Base-by-base conservation (phyloP, 37 sponge, comb jelly and placozoan species). In the Diacarnus erythraeanus region DNA sequence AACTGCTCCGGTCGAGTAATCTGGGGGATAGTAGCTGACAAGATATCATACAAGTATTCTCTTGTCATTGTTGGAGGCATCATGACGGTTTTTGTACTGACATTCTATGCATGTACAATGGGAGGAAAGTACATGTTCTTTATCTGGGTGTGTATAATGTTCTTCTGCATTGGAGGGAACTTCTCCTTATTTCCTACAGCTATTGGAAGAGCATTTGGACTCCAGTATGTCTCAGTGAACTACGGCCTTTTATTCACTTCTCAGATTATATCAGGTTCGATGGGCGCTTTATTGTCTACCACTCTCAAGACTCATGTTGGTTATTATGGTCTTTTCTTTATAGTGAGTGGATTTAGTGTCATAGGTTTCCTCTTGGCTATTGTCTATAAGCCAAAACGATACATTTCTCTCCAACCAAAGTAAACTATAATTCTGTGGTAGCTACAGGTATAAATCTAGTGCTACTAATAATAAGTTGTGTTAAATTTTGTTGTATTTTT, bases 151-250 rank as follows among this genome's bases (percentile, higher is more conserved):
- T 91, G 89, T 42, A 51, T 83, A 34, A 76, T 97, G 35, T 91
- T 87, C 88, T 91, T 93, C 80, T 97, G 97, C 74, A 59, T 93
- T 1, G 97, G 97, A 0, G 97, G 97, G 40, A 81, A 38, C 37
- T 89, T 72, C 57, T 86, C 86, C 25, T 35, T 91, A 1, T 87
- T 94, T 34, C 91, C 95, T 5, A 84, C 89, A 8, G 89, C 83
- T 27, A 71, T 81, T 21, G 88, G 89, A 31, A 70, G 86, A n/a
- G 61, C 75, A 57, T 94, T 86, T 84, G 94, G 94, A 3, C 80
- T 71, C 42, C 57, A 83, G 37, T 83, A 94, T 56, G 64, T 86
- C 20, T 56, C 81, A 25, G 47, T 86, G 33, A 94, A 94, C 72
- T 94, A 94, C 38, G 94, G 94, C 3, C 57, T 94, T 25, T 72